Percentiles rank a stretch among this genome's conserved stretches.
phyloP scores from a whole-genome alignment of 2,113 vertebrate genomes.

The Cyphomyrus plagiostoma region DNA sequence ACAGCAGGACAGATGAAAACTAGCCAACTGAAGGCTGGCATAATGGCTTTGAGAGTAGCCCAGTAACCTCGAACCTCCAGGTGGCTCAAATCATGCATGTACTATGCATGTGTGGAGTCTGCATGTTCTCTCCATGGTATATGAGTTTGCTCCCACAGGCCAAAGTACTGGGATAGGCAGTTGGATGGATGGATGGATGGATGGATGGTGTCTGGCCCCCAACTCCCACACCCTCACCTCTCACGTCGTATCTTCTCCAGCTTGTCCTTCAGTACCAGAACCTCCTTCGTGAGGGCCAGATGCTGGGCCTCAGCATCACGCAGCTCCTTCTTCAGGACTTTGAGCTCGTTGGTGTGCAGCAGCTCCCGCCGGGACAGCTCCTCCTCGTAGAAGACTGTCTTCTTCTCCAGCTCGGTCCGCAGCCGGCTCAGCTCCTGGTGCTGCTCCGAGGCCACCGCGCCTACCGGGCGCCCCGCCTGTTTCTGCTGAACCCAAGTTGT shows the following conservation, averaged over 20 bases:
- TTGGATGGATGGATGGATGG: neutral
- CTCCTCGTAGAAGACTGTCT: conserved; percentile 81
- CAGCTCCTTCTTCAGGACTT: conserved; percentile 84
- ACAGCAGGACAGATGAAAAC: neutral
- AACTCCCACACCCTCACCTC: conserved; percentile 58
- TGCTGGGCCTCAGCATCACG: conserved; percentile 90
- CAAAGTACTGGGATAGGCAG: neutral
- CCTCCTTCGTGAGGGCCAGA: conserved; percentile 89
- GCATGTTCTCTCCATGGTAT: neutral
- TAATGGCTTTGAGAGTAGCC: neutral
- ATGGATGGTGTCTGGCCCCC: neutral
- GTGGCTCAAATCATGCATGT: neutral
- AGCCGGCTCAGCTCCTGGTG: conserved; percentile 84
- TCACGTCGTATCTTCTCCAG: conserved; percentile 90
- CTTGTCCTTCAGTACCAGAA: conserved; percentile 93
- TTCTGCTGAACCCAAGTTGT: conserved; percentile 61
- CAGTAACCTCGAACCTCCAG: neutral
- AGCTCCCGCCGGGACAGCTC: conserved; percentile 79
- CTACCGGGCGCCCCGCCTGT: conserved; percentile 73
- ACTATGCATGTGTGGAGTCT: neutral
- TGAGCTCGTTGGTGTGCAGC: conserved; percentile 78
- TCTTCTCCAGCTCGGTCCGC: conserved; percentile 88
- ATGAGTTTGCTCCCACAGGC: neutral
- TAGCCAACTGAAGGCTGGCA: neutral
- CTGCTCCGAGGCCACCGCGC: conserved; percentile 71